These are phyloP conservation scores for Neodiprion pinetum DNA, from an alignment of 1,140 invertebrate genomes.

Conservation along the genomic window DNA sequence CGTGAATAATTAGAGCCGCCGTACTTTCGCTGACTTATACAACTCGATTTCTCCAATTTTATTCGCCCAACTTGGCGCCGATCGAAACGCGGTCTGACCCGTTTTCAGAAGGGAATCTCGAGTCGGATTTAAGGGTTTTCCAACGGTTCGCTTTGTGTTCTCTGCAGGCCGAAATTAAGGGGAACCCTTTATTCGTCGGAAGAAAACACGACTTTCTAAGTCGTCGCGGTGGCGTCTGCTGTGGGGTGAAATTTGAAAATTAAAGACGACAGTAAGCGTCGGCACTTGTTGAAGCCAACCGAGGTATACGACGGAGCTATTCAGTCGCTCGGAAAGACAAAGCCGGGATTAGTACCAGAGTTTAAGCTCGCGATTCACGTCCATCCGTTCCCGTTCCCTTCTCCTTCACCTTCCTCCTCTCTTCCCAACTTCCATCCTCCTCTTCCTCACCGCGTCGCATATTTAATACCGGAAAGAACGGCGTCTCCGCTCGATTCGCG, in stretches of 20 bases:
- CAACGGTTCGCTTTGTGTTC: too few relatives aligned
- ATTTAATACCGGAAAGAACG: too few relatives aligned
- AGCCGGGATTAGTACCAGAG: neutral
- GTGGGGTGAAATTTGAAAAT: neutral
- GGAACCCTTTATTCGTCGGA: neutral
- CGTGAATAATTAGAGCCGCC: too few relatives aligned
- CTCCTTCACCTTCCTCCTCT: neutral
- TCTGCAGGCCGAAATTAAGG: too few relatives aligned
- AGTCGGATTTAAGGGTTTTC: too few relatives aligned
- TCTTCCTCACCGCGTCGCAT: neutral
- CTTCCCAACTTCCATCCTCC: neutral
- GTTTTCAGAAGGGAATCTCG: too few relatives aligned
- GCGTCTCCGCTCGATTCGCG: too few relatives aligned
- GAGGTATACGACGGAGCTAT: neutral
- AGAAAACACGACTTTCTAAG: neutral
- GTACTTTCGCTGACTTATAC: too few relatives aligned
- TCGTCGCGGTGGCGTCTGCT: neutral
- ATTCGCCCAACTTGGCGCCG: too few relatives aligned
- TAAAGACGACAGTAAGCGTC: slow-evolving; percentile 1
- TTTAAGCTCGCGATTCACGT: slow-evolving; percentile 1
- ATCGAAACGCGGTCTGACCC: too few relatives aligned
- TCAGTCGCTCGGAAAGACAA: slow-evolving; percentile 2
- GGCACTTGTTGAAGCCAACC: neutral
- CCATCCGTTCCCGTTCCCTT: neutral
- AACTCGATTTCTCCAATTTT: too few relatives aligned